Evolutionary conservation across 2,113 vertebrate genomes (phyloP), one percentile per base, ranked within the genome.

Genomic region (Balaenoptera acutorostrata): DNA sequence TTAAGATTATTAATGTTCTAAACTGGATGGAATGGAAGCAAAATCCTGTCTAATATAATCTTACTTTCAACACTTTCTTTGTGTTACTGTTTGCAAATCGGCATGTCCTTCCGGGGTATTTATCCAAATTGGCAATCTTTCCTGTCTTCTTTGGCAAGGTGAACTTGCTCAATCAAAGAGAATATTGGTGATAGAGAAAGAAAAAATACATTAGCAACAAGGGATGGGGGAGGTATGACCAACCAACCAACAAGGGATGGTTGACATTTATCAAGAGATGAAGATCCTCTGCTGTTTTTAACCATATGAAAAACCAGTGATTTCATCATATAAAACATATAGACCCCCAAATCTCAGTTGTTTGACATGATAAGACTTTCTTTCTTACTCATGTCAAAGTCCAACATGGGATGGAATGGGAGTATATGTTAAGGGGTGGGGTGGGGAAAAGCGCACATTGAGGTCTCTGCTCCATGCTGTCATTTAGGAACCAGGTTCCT

Each of bases 1-100:
- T 95, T 91, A 93, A 83, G 49, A 91, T 86, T 77, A 86, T 85
- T 95, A 96, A 82, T 46, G 41, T 44, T 94, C 77, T 84, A 39
- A 75, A 90, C 25, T 66, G 66, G 57, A 96, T 4, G 90, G 84
- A 97, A 86, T 5, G 41, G 68, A 82, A 90, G 27, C 66, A 95
- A 97, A 86, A 95, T 39, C 3, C 57, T n/a, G 52, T 82, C 66
- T 71, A 90, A 84, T 59, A 90, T 12, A 75, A 91, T 71, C 5
- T 55, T 71, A 55, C 33, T 90, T 96, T 90, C 66, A 93, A 88
- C 39, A 61, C 31, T 68, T 69, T 57, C 41, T 96, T 90, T 90
- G 44, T 82, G 17, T n/a, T 77, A 90, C 49, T 80, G 27, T 86
- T 95, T 83, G 27, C 57, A 71, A 91, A 88, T 25, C 21, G 57